A percentile compares a stretch with the other conserved stretches of the same genome.
Conservation (phyloP, 2,113 vertebrate genomes). For the Myrmophylax atrothorax region DNA sequence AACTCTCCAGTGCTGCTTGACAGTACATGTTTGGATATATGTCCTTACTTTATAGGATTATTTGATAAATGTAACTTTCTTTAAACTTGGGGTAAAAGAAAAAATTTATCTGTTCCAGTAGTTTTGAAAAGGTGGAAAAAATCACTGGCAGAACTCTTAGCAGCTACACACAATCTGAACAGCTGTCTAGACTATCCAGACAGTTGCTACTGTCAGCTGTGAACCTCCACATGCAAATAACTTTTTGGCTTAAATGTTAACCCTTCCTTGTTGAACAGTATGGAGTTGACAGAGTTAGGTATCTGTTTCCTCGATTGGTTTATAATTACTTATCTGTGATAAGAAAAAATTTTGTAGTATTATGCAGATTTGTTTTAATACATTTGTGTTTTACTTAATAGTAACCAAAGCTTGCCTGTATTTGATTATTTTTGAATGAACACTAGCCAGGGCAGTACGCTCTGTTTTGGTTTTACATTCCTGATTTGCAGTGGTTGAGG, state of each 20-base stretch:
- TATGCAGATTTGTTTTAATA: background rate
- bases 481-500: slow-evolving; percentile 27
- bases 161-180: slow-evolving; percentile 65
- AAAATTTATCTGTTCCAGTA: background rate
- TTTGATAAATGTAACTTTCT: background rate
- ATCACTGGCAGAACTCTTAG: slow-evolving; percentile 54
- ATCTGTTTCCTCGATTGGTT: background rate
- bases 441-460: background rate
- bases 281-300: background rate
- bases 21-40: background rate
- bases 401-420: background rate
- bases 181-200: slow-evolving; percentile 78
- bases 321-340: background rate
- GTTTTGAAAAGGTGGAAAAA: slow-evolving; percentile 77
- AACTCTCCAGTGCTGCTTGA: background rate
- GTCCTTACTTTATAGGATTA: background rate
- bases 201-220: slow-evolving; percentile 83
- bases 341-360: background rate
- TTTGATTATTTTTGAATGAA: background rate
- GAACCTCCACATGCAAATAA: slow-evolving; percentile 71
- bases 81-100: background rate
- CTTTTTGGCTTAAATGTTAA: slow-evolving; percentile 68
- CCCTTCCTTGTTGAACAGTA: slow-evolving; percentile 53
- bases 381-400: background rate
- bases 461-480: slow-evolving; percentile 32